phyloP scores from a whole-genome alignment of 2,113 vertebrate species.

The Bostrychus sinensis region DNA sequence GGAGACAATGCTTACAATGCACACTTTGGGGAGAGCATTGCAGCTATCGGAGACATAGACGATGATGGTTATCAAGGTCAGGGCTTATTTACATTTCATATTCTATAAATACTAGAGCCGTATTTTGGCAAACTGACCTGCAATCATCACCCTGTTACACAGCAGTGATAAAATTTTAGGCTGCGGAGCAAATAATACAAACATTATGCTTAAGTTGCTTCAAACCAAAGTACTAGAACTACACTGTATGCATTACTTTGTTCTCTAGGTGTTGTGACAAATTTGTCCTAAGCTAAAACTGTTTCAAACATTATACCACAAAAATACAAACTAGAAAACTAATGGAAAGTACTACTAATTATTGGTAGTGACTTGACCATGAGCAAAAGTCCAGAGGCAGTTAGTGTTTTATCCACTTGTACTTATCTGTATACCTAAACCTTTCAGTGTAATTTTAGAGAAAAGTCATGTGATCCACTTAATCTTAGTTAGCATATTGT shows the following conservation, averaged over 20 bases:
- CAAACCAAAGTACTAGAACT: background rate
- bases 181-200: background rate
- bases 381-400: no score
- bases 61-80: constrained; percentile 93
- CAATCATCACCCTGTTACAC: background rate
- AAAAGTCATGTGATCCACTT: no score
- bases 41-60: constrained; percentile 89
- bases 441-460: no score
- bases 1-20: constrained; percentile 90
- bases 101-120: background rate
- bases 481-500: no score
- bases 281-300: no score
- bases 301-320: no score
- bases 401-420: no score
- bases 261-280: background rate
- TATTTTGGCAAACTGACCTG: background rate
- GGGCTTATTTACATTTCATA: constrained; percentile 33
- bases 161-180: constrained; percentile 1
- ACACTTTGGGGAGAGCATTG: constrained; percentile 94
- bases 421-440: no score
- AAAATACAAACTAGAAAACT: no score
- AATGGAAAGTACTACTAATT: no score
- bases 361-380: no score
- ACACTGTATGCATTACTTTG: background rate
- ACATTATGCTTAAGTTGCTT: background rate